phyloP scores from a whole-genome alignment of 2,113 vertebrate species.

The Equus przewalskii region DNA sequence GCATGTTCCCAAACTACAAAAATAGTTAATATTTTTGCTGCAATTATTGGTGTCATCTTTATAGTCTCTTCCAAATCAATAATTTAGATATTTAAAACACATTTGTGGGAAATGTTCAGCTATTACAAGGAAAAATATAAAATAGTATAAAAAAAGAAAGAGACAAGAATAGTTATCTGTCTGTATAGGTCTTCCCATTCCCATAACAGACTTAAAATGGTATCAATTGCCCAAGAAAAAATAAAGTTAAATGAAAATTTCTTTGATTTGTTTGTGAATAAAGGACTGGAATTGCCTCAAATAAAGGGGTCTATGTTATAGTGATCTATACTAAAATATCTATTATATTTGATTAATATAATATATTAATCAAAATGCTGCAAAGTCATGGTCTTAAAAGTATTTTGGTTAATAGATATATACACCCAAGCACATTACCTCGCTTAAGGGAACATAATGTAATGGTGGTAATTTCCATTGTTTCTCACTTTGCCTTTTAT shows the following conservation, averaged over 20 bases:
- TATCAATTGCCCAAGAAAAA: neutral
- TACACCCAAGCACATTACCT: neutral
- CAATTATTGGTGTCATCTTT: neutral
- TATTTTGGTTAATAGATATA: neutral
- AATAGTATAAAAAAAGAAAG: neutral
- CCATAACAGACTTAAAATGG: neutral
- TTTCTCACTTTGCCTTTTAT: constrained; percentile 36
- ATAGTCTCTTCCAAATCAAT: neutral
- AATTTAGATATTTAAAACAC: neutral
- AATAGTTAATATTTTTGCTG: neutral
- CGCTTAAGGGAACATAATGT: constrained; percentile 12
- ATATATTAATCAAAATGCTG: neutral
- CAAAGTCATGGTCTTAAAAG: constrained; percentile 34
- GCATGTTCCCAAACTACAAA: neutral
- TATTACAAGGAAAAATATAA: neutral
- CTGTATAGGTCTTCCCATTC: neutral
- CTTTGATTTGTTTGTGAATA: neutral
- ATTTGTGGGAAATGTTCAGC: neutral
- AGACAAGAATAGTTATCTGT: neutral
- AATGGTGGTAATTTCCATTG: neutral
- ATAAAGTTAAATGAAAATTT: neutral
- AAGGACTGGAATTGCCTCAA: constrained; percentile 19
- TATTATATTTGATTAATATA: no score
- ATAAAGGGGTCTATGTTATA: neutral
- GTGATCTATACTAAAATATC: neutral